These are phyloP conservation scores for Allophyes oxyacanthae DNA, from an alignment of 2,888 invertebrate species.

Conservation along the genomic window DNA sequence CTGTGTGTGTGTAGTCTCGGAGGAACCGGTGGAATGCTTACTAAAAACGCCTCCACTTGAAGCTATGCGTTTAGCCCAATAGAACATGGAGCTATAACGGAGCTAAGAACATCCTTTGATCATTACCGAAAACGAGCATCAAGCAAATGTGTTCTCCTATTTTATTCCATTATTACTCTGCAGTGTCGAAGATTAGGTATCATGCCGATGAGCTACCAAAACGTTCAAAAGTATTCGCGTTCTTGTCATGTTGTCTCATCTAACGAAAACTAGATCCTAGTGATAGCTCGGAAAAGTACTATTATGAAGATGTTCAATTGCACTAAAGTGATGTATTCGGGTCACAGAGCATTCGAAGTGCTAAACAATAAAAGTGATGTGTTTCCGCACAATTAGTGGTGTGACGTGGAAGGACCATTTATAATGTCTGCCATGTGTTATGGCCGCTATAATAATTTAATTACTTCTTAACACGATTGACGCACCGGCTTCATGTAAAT, in stretches of 20 bases:
- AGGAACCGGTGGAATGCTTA: too few relatives aligned
- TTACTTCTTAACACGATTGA: conserved; percentile 39
- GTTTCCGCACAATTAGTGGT: conserved; percentile 42
- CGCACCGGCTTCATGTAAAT: conserved; percentile 15
- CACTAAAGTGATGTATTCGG: conserved; percentile 45
- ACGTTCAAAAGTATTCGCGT: too few relatives aligned
- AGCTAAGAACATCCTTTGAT: too few relatives aligned
- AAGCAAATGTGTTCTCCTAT: too few relatives aligned
- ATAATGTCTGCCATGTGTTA: conserved; percentile 42
- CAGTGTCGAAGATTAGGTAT: too few relatives aligned
- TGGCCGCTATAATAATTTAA: conserved; percentile 43
- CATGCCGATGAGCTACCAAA: too few relatives aligned
- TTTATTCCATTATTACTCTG: too few relatives aligned
- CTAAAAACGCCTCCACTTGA: too few relatives aligned
- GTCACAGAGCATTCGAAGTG: conserved; percentile 45
- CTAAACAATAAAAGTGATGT: conserved; percentile 46
- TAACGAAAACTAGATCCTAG: background rate
- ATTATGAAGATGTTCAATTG: conserved; percentile 12
- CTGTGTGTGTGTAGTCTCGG: background rate
- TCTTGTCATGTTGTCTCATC: too few relatives aligned
- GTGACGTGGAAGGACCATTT: conserved; percentile 27
- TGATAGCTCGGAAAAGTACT: conserved; percentile 16
- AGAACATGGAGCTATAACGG: too few relatives aligned
- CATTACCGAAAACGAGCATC: too few relatives aligned
- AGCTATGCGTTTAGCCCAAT: too few relatives aligned